phyloP scores from a whole-genome alignment of 2,797 vertebrate species.

The Lindbergichthys nudifrons region DNA sequence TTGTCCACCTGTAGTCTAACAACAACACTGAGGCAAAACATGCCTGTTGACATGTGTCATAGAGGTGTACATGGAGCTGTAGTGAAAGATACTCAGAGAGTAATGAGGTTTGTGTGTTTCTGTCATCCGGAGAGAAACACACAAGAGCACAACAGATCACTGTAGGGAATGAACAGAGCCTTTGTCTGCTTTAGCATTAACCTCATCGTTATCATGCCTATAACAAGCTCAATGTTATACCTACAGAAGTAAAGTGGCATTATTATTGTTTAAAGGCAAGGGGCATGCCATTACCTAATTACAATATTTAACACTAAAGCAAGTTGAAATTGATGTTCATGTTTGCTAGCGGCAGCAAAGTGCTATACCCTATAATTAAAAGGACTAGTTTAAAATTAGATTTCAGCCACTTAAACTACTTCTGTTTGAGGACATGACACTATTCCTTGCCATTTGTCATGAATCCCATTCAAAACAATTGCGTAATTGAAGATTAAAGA shows the following conservation, averaged over 20 bases:
- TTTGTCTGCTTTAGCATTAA: neutral
- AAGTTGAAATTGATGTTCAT: neutral
- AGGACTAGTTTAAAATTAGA: neutral
- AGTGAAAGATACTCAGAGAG: neutral
- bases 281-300: neutral
- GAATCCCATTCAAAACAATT: constrained; percentile 5
- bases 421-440: constrained; percentile 2
- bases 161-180: neutral
- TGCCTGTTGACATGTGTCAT: neutral
- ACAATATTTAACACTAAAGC: no score
- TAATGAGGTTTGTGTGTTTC: neutral
- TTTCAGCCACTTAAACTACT: neutral
- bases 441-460: neutral
- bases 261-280: neutral
- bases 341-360: neutral
- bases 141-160: no score
- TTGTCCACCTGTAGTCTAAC: neutral
- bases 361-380: neutral
- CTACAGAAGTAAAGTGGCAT: neutral
- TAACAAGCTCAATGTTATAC: neutral
- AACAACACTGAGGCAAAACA: no score
- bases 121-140: neutral
- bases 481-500: neutral
- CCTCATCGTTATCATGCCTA: neutral
- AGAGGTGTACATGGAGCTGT: neutral